Conservation (phyloP, 2,888 invertebrate genomes). For the Athalia rosae region DNA sequence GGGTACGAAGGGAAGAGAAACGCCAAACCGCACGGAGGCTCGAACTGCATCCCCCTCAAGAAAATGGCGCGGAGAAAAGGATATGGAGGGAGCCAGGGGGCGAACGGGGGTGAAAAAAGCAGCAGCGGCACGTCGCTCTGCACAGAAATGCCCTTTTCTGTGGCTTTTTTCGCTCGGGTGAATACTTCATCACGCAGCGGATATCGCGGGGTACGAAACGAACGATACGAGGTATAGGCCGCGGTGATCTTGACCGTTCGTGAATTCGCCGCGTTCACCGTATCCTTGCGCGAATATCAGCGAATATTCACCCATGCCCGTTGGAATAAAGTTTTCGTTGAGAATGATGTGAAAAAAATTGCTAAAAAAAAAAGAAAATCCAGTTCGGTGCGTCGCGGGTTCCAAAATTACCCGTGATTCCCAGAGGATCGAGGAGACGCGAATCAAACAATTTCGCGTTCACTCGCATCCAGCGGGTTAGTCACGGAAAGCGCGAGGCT, state of each 20-base stretch:
- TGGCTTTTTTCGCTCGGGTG: constrained; percentile 26
- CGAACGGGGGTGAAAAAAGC: not conserved
- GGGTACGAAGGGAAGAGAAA: not conserved
- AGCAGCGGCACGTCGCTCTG: constrained; percentile 1
- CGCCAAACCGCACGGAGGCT: no score
- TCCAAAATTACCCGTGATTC: no score
- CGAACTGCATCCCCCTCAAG: not conserved
- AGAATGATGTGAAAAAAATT: no score
- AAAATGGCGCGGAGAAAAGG: no score
- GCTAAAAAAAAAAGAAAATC: no score
- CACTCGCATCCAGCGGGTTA: not conserved
- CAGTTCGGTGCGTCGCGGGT: no score
- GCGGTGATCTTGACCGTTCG: not conserved
- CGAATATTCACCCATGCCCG: no score
- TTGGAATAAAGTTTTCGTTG: no score
- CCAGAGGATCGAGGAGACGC: not conserved
- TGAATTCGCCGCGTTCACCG: not conserved
- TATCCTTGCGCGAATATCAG: not conserved
- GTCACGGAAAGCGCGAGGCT: not conserved
- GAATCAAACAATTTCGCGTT: constrained; percentile 22
- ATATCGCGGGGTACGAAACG: not conserved
- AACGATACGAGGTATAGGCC: not conserved
- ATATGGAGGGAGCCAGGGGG: not conserved
- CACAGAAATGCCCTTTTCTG: constrained; percentile 36
- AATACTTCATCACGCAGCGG: constrained; percentile 33